These are phyloP conservation scores for Phortica magna DNA, from an alignment of 2,888 invertebrate genomes.

Conservation along the genomic window DNA sequence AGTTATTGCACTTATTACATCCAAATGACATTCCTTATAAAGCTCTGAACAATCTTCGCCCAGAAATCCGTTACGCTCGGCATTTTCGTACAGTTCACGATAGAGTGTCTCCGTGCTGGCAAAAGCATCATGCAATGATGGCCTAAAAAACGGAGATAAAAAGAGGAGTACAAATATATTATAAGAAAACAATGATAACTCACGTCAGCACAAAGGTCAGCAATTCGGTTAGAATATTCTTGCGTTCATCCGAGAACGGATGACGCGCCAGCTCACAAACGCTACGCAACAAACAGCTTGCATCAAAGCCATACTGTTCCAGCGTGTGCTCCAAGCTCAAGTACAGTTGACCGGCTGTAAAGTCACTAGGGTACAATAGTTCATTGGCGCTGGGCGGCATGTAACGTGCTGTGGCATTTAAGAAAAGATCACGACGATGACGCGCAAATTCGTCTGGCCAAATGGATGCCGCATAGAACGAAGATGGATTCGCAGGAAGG, in stretches of 20 bases:
- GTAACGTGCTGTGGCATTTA: conserved; percentile 50
- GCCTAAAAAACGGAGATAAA: conserved; percentile 72
- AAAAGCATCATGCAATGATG: conserved; percentile 80
- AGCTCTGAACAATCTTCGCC: conserved; percentile 70
- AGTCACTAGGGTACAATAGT: conserved; percentile 62
- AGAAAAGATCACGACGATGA: not conserved
- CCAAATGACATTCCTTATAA: conserved; percentile 70
- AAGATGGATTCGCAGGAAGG: conserved; percentile 63
- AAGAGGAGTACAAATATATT: not conserved
- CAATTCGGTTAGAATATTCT: conserved; percentile 83
- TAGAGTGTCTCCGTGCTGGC: conserved; percentile 78
- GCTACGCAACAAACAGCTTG: conserved; percentile 83
- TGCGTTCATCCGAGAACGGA: conserved; percentile 80
- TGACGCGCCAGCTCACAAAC: conserved; percentile 84
- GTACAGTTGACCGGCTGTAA: conserved; percentile 74
- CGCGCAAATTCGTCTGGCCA: conserved; percentile 61
- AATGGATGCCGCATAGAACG: conserved; percentile 68
- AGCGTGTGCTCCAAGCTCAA: conserved; percentile 63
- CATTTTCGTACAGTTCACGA: conserved; percentile 68
- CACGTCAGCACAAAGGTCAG: conserved; percentile 84
- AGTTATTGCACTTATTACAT: conserved; percentile 62
- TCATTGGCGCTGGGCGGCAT: not conserved
- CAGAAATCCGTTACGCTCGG: conserved; percentile 72
- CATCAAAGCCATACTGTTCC: conserved; percentile 79
- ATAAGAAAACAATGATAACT: conserved; percentile 50